Conservation (phyloP, 2,113 vertebrate genomes). For the Eidolon helvum region DNA sequence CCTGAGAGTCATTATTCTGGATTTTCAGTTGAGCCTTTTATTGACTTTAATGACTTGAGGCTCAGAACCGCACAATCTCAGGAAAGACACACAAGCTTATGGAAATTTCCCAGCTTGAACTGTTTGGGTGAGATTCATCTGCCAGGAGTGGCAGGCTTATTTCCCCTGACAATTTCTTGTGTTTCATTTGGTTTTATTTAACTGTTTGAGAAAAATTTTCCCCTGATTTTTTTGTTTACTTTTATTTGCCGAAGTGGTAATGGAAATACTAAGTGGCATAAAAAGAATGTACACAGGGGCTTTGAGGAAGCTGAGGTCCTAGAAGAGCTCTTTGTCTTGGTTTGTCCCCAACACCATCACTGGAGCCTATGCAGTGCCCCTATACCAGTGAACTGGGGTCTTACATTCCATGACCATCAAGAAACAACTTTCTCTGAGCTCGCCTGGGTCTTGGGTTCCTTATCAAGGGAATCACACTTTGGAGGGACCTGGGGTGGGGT, state of each 20-base stretch:
- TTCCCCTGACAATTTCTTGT: neutral
- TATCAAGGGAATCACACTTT: neutral
- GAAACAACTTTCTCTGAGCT: neutral
- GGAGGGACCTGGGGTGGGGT: neutral
- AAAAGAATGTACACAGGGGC: neutral
- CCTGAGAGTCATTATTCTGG: neutral
- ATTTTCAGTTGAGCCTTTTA: neutral
- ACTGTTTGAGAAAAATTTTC: neutral
- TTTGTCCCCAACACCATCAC: neutral
- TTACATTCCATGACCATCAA: neutral
- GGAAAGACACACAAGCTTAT: neutral
- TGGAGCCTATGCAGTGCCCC: neutral
- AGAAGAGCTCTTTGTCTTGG: neutral
- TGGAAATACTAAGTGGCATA: neutral
- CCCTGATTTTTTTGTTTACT: neutral
- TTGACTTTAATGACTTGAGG: neutral
- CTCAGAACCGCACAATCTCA: neutral
- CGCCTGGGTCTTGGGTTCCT: neutral
- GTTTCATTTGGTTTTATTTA: slow-evolving; percentile 28
- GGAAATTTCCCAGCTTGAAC: neutral
- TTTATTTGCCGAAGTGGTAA: neutral
- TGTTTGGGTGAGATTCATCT: neutral
- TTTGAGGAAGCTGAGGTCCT: neutral
- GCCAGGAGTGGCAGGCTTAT: neutral
- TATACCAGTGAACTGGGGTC: neutral